These are phyloP conservation scores for Lepidocyrtoides sp. DNA, from an alignment of 2,888 invertebrate genomes.

Conservation along the genomic window DNA sequence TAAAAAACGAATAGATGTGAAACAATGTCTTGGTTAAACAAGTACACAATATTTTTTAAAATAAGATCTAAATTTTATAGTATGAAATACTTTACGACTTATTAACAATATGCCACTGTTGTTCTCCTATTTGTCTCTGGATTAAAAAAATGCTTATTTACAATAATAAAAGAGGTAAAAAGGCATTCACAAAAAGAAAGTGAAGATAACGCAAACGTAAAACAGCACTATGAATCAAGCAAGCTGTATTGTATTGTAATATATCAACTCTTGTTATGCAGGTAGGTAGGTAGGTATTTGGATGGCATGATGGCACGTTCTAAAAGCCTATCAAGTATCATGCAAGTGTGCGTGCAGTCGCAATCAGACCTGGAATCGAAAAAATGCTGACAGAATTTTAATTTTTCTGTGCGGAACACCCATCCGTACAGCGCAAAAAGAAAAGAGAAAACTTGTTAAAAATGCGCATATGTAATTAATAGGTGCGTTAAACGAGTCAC, in stretches of 20 bases:
- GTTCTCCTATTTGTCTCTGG: too few relatives aligned
- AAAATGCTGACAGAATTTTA: not conserved
- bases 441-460: constrained; percentile 45
- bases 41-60: too few relatives aligned
- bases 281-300: too few relatives aligned
- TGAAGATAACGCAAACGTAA: not conserved
- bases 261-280: not conserved
- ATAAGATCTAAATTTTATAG: too few relatives aligned
- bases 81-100: too few relatives aligned
- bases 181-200: not conserved
- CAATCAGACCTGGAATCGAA: not conserved
- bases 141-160: too few relatives aligned
- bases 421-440: not conserved
- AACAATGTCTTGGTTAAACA: too few relatives aligned
- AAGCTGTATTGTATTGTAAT: not conserved
- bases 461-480: constrained; percentile 46
- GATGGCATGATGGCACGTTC: not conserved
- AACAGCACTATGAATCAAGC: too few relatives aligned
- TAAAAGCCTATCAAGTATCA: not conserved
- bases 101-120: too few relatives aligned
- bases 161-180: not conserved
- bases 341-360: too few relatives aligned
- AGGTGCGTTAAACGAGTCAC: not conserved
- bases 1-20: too few relatives aligned
- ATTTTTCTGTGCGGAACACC: not conserved